phyloP scores from a whole-genome alignment of 1,140 invertebrate genomes.

The Ladona fulva region DNA sequence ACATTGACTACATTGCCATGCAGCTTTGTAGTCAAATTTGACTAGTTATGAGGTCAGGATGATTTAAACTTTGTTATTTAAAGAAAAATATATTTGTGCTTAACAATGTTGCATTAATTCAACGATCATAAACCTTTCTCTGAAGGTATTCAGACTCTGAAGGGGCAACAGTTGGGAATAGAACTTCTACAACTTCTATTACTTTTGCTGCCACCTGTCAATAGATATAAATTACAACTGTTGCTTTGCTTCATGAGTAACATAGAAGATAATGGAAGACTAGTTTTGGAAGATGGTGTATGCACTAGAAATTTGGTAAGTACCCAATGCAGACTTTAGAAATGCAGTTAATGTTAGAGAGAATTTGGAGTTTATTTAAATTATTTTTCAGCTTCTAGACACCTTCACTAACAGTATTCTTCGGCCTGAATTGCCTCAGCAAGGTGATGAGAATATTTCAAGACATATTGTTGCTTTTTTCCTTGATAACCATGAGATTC shows the following conservation, averaged over 20 bases:
- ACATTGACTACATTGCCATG: no score
- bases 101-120: not conserved
- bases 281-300: not conserved
- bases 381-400: constrained; percentile 10
- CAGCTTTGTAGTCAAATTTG: no score
- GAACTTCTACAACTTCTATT: not conserved
- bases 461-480: constrained; percentile 14
- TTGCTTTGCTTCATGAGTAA: not conserved
- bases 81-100: not conserved
- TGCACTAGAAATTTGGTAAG: not conserved
- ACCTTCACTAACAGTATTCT: constrained; percentile 14
- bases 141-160: not conserved
- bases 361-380: not conserved
- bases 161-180: not conserved
- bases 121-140: not conserved
- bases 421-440: not conserved
- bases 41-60: no score
- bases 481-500: not conserved
- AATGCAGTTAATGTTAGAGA: not conserved
- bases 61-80: not conserved
- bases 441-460: constrained; percentile 8
- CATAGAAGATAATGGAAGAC: not conserved
- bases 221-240: not conserved
- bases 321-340: not conserved
- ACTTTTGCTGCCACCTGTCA: not conserved